phyloP scores from a whole-genome alignment of 1,140 invertebrate species.

The Antheraea mylitta region DNA sequence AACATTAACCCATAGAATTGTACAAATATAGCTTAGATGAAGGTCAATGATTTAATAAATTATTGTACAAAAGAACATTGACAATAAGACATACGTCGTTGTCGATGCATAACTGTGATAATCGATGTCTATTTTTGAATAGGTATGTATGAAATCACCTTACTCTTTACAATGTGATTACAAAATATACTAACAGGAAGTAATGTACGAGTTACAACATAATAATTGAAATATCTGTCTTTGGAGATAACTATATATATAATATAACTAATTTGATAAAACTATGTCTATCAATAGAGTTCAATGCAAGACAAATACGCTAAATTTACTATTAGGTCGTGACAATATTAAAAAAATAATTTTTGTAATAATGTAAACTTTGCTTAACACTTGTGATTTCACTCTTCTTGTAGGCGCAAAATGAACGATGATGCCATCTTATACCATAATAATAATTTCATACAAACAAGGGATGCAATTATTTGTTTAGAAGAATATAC shows the following conservation, averaged over 20 bases:
- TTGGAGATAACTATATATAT: not conserved
- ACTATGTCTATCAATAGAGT: not conserved
- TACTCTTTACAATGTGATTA: constrained; percentile 35
- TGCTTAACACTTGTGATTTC: too few species aligned
- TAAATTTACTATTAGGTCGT: too few species aligned
- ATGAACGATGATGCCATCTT: constrained; percentile 10
- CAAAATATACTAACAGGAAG: constrained; percentile 17
- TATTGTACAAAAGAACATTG: constrained; percentile 48
- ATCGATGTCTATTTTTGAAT: constrained; percentile 39
- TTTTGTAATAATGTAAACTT: too few species aligned
- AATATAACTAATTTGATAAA: not conserved
- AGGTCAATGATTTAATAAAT: constrained; percentile 44
- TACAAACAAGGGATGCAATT: not conserved
- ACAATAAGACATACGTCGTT: constrained; percentile 35
- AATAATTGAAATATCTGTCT: not conserved
- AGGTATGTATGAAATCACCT: constrained; percentile 38
- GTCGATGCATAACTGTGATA: constrained; percentile 38
- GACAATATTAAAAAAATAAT: too few species aligned
- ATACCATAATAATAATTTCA: not conserved
- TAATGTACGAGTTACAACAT: not conserved
- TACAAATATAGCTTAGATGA: constrained; percentile 46
- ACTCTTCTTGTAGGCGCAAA: not conserved
- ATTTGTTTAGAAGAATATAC: not conserved
- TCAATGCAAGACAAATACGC: too few species aligned
- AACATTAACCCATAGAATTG: constrained; percentile 8